A percentile compares a stretch with the other conserved stretches of the same genome.
Conservation (phyloP, 2,113 vertebrate genomes). For the Plectropomus leopardus region DNA sequence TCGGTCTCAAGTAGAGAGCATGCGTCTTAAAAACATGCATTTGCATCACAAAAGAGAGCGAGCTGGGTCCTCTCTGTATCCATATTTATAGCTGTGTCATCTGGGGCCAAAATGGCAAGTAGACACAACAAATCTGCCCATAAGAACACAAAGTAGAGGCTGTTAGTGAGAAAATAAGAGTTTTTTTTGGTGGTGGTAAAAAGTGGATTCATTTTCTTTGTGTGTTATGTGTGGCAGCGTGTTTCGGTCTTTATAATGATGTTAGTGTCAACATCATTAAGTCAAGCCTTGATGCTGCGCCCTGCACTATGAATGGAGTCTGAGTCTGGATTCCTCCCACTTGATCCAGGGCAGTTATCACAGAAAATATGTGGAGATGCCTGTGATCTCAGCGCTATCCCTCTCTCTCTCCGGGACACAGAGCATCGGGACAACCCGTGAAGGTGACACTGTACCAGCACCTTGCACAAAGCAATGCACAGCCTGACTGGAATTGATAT, state of each 20-base stretch:
- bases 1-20: conserved; percentile 5
- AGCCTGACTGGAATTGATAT: conserved; percentile 67
- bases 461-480: conserved; percentile 30
- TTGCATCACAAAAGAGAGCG: conserved; percentile 29
- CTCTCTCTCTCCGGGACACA: not conserved
- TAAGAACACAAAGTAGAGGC: conserved; percentile 8
- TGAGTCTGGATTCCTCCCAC: conserved; percentile 21
- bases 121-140: conserved; percentile 29
- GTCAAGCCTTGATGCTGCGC: not conserved
- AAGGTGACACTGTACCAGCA: conserved; percentile 62
- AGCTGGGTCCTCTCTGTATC: conserved; percentile 17
- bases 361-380: conserved; percentile 39
- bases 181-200: conserved; percentile 7
- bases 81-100: conserved; percentile 51
- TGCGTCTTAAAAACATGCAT: conserved; percentile 30
- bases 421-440: conserved; percentile 40
- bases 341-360: conserved; percentile 38
- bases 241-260: not conserved
- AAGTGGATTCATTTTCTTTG: conserved; percentile 8
- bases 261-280: conserved; percentile 15
- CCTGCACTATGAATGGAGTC: not conserved
- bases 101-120: conserved; percentile 18
- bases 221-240: not conserved
- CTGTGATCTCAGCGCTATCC: conserved; percentile 25
- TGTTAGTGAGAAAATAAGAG: conserved; percentile 1